phyloP scores from a whole-genome alignment of 2,113 vertebrate species.

The Vidua chalybeata region DNA sequence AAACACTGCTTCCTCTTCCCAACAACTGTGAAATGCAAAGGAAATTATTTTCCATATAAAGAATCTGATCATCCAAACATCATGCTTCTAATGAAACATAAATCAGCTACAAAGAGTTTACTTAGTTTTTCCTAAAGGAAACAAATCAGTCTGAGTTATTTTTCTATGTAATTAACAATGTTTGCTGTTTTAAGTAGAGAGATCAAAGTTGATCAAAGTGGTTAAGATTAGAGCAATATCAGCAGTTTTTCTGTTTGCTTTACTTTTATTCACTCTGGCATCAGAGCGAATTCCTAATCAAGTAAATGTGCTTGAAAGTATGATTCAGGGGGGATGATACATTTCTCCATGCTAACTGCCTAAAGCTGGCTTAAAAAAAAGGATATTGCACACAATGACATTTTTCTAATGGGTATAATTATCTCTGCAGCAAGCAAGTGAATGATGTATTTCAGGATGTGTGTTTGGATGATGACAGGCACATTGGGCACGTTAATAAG shows the following conservation, averaged over 20 bases:
- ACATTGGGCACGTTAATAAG: not conserved
- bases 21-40: not conserved
- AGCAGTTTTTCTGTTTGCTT: conserved; percentile 66
- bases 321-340: conserved; percentile 20
- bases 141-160: conserved; percentile 65
- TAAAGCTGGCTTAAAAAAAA: conserved; percentile 10
- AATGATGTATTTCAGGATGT: not conserved
- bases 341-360: not conserved
- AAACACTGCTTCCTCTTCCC: not conserved
- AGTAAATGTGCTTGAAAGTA: conserved; percentile 63
- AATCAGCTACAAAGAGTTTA: conserved; percentile 50
- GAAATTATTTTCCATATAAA: conserved; percentile 48
- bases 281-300: conserved; percentile 66
- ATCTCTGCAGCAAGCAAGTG: not conserved
- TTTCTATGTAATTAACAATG: conserved; percentile 58
- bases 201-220: conserved; percentile 53
- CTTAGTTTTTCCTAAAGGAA: conserved; percentile 56
- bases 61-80: conserved; percentile 16
- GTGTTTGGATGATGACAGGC: not conserved
- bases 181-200: conserved; percentile 62
- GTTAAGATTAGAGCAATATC: conserved; percentile 64
- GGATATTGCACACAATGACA: not conserved
- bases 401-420: not conserved
- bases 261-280: conserved; percentile 65
- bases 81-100: conserved; percentile 24